Percentiles rank a stretch among this genome's conserved stretches.
Evolutionary conservation across 2,113 vertebrate species (phyloP).

Genomic region (Ptilorrhoa leucosticta): DNA sequence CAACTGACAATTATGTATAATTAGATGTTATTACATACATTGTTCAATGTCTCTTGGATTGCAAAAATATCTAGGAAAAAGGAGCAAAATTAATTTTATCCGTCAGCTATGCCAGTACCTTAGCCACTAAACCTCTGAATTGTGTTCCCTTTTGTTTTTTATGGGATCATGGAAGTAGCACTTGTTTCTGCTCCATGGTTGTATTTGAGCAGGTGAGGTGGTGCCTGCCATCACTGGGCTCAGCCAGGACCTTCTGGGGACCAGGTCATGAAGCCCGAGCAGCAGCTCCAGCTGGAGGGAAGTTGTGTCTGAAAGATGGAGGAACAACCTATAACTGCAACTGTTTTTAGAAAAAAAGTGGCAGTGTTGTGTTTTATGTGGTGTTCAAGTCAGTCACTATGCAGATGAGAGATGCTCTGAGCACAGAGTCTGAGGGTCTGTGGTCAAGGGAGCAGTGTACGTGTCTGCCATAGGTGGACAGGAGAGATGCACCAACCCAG

Average conservation of each 20-base stretch:
- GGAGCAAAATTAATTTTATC: background rate
- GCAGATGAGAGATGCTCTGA: background rate
- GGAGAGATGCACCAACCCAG: background rate
- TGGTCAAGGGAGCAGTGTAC: background rate
- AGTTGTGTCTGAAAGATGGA: background rate
- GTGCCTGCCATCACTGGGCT: background rate
- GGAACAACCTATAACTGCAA: background rate
- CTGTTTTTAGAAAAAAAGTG: background rate
- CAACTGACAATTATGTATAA: background rate
- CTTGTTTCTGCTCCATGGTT: background rate
- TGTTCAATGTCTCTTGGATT: background rate
- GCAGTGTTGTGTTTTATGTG: background rate
- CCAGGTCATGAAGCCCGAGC: background rate
- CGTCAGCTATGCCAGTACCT: background rate
- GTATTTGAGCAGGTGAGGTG: background rate
- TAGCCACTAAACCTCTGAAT: background rate
- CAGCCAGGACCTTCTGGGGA: background rate
- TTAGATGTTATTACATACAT: background rate
- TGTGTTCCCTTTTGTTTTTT: background rate
- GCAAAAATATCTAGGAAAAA: background rate
- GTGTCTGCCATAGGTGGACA: background rate
- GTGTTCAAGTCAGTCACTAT: background rate
- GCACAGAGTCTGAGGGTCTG: background rate
- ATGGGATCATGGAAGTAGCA: background rate
- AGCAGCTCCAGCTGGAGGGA: background rate